Evolutionary conservation across 2,113 vertebrate species (phyloP).

Genomic region (Pluvianellus socialis): DNA sequence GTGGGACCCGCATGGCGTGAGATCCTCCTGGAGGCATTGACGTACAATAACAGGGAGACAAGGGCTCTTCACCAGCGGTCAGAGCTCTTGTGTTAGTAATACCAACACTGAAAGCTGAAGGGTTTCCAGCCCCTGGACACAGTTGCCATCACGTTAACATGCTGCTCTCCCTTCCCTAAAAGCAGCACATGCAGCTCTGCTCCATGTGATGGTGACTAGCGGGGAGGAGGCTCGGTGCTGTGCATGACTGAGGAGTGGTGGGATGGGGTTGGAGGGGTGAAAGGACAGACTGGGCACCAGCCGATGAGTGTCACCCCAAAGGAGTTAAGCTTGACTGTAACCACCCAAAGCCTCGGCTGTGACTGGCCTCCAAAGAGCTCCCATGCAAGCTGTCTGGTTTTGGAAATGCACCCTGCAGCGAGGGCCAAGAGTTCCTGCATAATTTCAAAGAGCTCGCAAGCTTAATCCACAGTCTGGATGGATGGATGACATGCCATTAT

Average conservation of each 20-base stretch:
- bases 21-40: not conserved
- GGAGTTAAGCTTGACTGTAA: not conserved
- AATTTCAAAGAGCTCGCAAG: not conserved
- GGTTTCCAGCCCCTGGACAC: not conserved
- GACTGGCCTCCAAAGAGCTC: not conserved
- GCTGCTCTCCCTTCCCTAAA: not conserved
- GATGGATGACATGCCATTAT: not conserved
- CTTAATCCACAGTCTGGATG: not conserved
- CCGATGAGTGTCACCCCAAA: not conserved
- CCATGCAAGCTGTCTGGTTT: not conserved
- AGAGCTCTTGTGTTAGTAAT: not conserved
- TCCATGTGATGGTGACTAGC: not conserved
- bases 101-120: not conserved
- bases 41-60: not conserved
- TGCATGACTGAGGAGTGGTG: not conserved
- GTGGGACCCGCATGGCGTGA: not conserved
- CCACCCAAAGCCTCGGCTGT: not conserved
- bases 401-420: not conserved
- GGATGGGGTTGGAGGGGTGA: not conserved
- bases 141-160: not conserved
- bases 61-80: not conserved
- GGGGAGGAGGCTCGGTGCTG: not conserved
- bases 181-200: not conserved
- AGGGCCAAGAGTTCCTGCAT: not conserved
- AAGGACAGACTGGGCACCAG: not conserved